Percentiles rank a stretch among this genome's conserved stretches.
These are phyloP conservation scores for Gortyna flavago DNA, from an alignment of 2,888 invertebrate genomes.

Conservation along the genomic window DNA sequence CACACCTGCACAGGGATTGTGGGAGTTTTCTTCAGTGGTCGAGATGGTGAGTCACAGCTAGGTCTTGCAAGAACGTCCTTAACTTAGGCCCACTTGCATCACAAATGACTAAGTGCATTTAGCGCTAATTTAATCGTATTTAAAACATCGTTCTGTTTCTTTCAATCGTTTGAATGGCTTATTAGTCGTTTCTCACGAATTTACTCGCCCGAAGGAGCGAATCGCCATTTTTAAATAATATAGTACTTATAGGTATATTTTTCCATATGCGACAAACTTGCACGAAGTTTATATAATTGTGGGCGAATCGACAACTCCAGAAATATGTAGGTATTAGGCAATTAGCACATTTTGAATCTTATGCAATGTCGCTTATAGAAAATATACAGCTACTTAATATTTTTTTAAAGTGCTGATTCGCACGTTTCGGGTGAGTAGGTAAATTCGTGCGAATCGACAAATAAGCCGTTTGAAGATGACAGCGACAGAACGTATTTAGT, in stretches of 20 bases:
- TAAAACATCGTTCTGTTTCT: neutral
- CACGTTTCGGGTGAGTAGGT: too few species aligned
- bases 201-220: neutral
- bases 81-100: neutral
- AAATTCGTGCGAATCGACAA: too few species aligned
- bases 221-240: neutral
- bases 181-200: neutral
- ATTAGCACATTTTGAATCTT: too few species aligned
- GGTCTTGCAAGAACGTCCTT: neutral
- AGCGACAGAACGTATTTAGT: neutral
- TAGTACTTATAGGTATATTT: too few species aligned
- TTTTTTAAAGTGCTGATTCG: too few species aligned
- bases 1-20: slow-evolving; percentile 88
- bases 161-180: neutral
- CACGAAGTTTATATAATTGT: neutral
- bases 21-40: neutral
- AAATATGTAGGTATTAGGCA: too few species aligned
- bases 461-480: neutral
- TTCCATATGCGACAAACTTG: neutral
- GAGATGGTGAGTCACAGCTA: slow-evolving; percentile 1
- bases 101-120: neutral
- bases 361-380: too few species aligned
- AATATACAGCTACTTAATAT: too few species aligned
- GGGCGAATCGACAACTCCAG: neutral
- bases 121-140: neutral